phyloP scores from a whole-genome alignment of 2,113 vertebrate species.

The Buteo buteo region DNA sequence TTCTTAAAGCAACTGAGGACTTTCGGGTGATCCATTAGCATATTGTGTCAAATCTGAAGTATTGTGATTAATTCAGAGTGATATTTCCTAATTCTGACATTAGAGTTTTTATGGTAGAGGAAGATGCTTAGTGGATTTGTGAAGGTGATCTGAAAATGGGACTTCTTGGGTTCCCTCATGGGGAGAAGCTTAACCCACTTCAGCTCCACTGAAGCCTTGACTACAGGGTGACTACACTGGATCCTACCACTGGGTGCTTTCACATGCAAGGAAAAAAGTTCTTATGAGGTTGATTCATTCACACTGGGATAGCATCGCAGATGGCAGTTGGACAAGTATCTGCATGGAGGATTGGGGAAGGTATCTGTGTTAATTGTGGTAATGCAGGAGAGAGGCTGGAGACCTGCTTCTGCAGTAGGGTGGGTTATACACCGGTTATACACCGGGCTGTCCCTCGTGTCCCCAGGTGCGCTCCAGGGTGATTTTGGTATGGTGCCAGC shows the following conservation, averaged over 20 bases:
- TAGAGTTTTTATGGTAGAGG: neutral
- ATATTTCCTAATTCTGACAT: neutral
- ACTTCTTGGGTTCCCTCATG: neutral
- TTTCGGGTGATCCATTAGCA: neutral
- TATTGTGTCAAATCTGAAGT: slow-evolving; percentile 26
- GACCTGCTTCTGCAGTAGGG: neutral
- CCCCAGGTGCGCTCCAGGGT: fast-evolving
- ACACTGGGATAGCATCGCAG: no score
- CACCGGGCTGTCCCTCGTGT: fast-evolving
- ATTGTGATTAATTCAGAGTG: slow-evolving; percentile 15
- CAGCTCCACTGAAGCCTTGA: neutral
- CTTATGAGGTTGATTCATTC: neutral
- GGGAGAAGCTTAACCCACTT: neutral
- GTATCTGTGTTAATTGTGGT: neutral
- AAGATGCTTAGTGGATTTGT: neutral
- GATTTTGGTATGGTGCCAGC: neutral
- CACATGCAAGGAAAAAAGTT: neutral
- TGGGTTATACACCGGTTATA: neutral
- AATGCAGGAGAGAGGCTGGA: neutral
- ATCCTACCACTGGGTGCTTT: neutral
- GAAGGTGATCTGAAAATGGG: neutral
- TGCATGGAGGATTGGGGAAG: fast-evolving
- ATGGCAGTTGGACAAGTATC: neutral
- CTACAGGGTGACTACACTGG: neutral
- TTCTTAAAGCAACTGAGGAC: slow-evolving; percentile 46